A percentile compares a stretch with the other conserved stretches of the same genome.
phyloP scores from a whole-genome alignment of 2,113 vertebrate species.

The Gadus macrocephalus region DNA sequence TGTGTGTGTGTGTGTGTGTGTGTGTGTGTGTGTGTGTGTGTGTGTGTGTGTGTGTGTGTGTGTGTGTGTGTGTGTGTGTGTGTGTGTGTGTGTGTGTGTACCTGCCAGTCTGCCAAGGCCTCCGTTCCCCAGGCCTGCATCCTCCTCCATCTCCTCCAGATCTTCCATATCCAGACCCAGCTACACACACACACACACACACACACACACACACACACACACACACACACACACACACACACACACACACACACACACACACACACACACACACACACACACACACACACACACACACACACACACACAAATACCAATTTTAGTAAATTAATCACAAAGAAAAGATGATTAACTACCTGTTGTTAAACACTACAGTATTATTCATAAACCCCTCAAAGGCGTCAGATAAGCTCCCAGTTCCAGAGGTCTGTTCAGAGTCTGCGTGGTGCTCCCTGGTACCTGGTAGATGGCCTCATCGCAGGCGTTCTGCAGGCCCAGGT shows the following conservation, averaged over 20 bases:
- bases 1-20: background rate
- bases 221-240: slow-evolving; percentile 1
- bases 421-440: no score
- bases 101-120: slow-evolving; percentile 94
- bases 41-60: background rate
- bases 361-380: no score
- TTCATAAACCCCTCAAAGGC: no score
- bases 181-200: slow-evolving; percentile 45
- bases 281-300: slow-evolving; percentile 7
- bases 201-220: background rate
- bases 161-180: slow-evolving; percentile 96
- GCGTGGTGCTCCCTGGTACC: slow-evolving; percentile 56
- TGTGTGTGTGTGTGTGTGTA: slow-evolving; percentile 47
- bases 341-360: no score
- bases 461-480: slow-evolving; percentile 95
- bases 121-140: slow-evolving; percentile 93
- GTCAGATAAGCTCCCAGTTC: no score
- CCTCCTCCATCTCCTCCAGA: slow-evolving; percentile 95
- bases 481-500: slow-evolving; percentile 92
- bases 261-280: slow-evolving; percentile 1
- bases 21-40: background rate
- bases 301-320: background rate
- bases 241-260: background rate
- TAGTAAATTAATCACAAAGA: background rate
- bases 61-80: background rate